These are phyloP conservation scores for Cephonodes hylas DNA, from an alignment of 2,888 invertebrate species.

Conservation along the genomic window DNA sequence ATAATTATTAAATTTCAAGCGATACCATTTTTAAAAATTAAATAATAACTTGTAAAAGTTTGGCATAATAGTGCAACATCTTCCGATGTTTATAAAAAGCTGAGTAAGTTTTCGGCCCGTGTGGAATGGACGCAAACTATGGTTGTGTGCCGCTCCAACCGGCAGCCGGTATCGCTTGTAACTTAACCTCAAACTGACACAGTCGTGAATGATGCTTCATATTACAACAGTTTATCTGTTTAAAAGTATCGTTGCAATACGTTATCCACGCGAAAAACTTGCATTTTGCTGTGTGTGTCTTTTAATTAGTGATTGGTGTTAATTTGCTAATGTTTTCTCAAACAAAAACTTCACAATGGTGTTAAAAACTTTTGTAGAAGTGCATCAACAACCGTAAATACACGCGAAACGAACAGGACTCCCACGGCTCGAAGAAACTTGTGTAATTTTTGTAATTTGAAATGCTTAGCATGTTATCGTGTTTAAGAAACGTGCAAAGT, in stretches of 20 bases:
- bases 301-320: not conserved
- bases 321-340: not conserved
- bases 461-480: constrained; percentile 39
- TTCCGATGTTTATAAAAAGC: not conserved
- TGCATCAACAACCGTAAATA: constrained; percentile 39
- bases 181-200: constrained; percentile 80
- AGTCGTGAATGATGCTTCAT: constrained; percentile 75
- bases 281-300: constrained; percentile 12
- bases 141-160: constrained; percentile 64
- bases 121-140: constrained; percentile 50
- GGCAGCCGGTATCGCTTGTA: constrained; percentile 75
- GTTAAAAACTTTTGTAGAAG: constrained; percentile 36
- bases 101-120: constrained; percentile 50
- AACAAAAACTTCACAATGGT: constrained; percentile 20
- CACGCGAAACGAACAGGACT: constrained; percentile 27
- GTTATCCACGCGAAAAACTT: constrained; percentile 18
- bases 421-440: constrained; percentile 30
- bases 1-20: too few relatives aligned
- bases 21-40: too few relatives aligned
- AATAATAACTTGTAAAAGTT: too few relatives aligned
- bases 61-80: not conserved
- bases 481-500: constrained; percentile 39
- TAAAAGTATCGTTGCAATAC: constrained; percentile 35
- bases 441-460: constrained; percentile 31
- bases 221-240: constrained; percentile 63